phyloP scores from a whole-genome alignment of 2,113 vertebrate species.

The Tichodroma muraria region DNA sequence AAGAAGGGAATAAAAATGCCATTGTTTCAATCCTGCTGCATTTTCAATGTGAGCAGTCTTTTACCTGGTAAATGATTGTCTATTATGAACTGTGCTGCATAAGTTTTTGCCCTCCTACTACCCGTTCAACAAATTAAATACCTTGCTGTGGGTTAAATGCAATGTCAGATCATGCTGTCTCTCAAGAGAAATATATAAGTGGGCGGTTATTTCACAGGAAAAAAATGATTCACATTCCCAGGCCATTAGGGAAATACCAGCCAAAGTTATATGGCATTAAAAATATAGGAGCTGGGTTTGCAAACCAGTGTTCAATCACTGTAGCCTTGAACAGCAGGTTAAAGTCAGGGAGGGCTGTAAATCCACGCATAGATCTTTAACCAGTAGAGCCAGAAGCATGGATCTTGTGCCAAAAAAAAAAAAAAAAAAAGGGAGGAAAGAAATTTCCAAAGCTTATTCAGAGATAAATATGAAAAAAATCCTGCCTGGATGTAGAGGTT shows the following conservation, averaged over 20 bases:
- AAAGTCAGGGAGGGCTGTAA: constrained; percentile 50
- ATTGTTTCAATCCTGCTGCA: neutral
- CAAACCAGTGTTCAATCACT: constrained; percentile 55
- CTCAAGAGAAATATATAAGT: constrained; percentile 46
- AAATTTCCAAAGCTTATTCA: neutral
- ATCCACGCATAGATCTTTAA: constrained; percentile 44
- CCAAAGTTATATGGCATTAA: constrained; percentile 33
- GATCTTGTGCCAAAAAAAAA: constrained; percentile 27
- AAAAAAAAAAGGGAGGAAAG: constrained; percentile 10
- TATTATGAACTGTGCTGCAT: neutral
- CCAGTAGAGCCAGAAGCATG: constrained; percentile 10
- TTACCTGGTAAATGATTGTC: neutral
- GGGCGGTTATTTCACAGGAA: constrained; percentile 28
- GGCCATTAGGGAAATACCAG: constrained; percentile 52
- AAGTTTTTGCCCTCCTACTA: neutral
- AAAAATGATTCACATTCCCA: constrained; percentile 9
- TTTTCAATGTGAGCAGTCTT: neutral
- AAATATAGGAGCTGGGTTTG: constrained; percentile 37
- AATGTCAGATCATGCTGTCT: constrained; percentile 21
- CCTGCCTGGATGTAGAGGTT: neutral
- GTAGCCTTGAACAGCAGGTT: constrained; percentile 59
- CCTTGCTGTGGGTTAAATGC: constrained; percentile 41
- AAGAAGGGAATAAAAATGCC: neutral
- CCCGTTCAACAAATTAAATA: constrained; percentile 2
- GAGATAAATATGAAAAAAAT: neutral